These are phyloP conservation scores for Cataglyphis rosenhaueri DNA, from an alignment of 2,888 invertebrate species.

Conservation along the genomic window DNA sequence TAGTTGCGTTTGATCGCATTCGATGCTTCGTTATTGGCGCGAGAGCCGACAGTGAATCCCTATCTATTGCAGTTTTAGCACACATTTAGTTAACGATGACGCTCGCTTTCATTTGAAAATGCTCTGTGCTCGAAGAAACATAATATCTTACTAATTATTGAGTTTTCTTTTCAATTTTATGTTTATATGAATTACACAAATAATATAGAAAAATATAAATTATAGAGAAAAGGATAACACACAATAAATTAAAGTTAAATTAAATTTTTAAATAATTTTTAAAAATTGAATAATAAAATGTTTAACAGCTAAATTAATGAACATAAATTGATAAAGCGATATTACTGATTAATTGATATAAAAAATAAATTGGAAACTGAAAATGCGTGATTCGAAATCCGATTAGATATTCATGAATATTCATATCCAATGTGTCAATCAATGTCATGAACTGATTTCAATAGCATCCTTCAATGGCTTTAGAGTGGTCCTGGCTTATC, in stretches of 20 bases:
- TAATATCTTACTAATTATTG: neutral
- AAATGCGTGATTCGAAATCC: conserved; percentile 9
- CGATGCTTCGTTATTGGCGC: conserved; percentile 26
- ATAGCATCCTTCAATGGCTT: neutral
- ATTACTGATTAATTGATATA: neutral
- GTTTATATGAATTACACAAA: neutral
- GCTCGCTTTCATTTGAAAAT: neutral
- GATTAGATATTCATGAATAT: conserved; percentile 20
- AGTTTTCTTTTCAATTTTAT: neutral
- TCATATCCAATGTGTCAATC: conserved; percentile 29
- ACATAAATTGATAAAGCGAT: neutral
- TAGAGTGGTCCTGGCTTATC: neutral
- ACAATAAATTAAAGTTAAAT: neutral
- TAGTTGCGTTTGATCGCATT: conserved; percentile 42
- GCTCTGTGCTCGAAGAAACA: neutral
- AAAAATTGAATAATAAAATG: conserved; percentile 1
- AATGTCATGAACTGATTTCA: conserved; percentile 5
- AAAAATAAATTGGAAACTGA: conserved; percentile 15
- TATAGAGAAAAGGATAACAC: neutral
- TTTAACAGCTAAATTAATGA: neutral
- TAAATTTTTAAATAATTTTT: neutral
- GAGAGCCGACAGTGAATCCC: neutral
- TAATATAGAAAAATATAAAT: conserved; percentile 2
- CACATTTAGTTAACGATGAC: conserved; percentile 10
- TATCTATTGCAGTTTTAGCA: neutral